A percentile compares a stretch with the other conserved stretches of the same genome.
phyloP scores from a whole-genome alignment of 2,888 invertebrate genomes.

The Anaspis maculata region DNA sequence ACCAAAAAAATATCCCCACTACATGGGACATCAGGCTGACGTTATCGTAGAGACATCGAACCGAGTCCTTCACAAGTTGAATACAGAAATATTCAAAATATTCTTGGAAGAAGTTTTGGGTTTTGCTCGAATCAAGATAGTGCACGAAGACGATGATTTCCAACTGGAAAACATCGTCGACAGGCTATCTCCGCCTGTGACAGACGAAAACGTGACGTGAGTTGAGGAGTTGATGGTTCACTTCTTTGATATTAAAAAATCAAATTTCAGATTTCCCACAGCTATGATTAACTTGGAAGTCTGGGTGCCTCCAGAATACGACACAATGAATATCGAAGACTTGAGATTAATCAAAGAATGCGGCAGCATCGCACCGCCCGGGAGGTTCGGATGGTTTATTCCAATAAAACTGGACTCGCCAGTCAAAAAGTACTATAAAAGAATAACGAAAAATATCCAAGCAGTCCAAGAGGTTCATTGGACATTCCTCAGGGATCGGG shows the following conservation, averaged over 20 bases:
- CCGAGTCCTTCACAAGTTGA: conserved; percentile 49
- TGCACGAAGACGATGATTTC: conserved; percentile 42
- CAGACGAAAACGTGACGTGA: conserved; percentile 13
- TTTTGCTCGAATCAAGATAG: conserved; percentile 41
- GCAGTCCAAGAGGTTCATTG: conserved; percentile 41
- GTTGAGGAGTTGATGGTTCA: not conserved
- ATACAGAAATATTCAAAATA: conserved; percentile 50
- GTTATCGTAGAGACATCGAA: conserved; percentile 49
- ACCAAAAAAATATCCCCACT: conserved; percentile 42
- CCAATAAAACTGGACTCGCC: conserved; percentile 40
- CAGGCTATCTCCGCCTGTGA: conserved; percentile 25
- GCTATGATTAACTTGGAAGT: conserved; percentile 62
- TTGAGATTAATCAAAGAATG: conserved; percentile 43
- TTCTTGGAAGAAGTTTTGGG: conserved; percentile 45
- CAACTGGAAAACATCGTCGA: conserved; percentile 34
- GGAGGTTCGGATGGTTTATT: conserved; percentile 59
- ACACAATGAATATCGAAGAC: conserved; percentile 42
- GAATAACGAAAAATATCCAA: conserved; percentile 26
- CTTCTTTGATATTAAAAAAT: not conserved
- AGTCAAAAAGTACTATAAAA: conserved; percentile 25
- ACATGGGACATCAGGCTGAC: conserved; percentile 37
- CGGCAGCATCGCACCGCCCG: conserved; percentile 48
- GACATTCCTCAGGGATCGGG: conserved; percentile 45
- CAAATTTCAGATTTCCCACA: conserved; percentile 36
- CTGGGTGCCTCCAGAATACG: conserved; percentile 57